These are phyloP conservation scores for Amiota communis DNA, from an alignment of 2,888 invertebrate species.

Conservation along the genomic window DNA sequence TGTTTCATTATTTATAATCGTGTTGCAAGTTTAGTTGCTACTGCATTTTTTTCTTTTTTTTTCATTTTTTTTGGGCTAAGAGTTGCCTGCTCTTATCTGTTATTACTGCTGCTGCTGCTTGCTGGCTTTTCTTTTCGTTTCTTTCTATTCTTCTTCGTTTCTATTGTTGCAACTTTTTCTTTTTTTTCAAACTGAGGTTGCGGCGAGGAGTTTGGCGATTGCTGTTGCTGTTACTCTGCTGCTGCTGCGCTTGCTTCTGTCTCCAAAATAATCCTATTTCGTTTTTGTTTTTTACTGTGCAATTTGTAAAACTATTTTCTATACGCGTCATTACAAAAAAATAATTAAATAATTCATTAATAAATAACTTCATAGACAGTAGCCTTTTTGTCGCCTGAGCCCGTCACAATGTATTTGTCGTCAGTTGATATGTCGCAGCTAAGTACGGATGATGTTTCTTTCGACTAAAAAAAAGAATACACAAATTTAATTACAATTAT, in stretches of 20 bases:
- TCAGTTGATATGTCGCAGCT: constrained; percentile 98
- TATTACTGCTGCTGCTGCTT: constrained; percentile 5
- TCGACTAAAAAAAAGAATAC: constrained; percentile 77
- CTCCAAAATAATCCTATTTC: constrained; percentile 30
- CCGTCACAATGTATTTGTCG: constrained; percentile 98
- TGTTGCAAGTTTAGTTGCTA: constrained; percentile 30
- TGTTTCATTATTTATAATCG: constrained; percentile 53
- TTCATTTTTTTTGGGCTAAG: background rate
- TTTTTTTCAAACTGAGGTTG: no score
- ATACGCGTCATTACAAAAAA: constrained; percentile 19
- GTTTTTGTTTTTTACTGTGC: constrained; percentile 37
- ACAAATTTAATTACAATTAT: background rate
- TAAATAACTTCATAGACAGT: constrained; percentile 97
- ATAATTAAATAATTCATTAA: constrained; percentile 70
- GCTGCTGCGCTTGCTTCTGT: constrained; percentile 33
- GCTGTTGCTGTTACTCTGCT: constrained; percentile 38
- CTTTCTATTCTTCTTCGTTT: background rate
- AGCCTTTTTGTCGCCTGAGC: constrained; percentile 98
- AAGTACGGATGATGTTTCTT: constrained; percentile 97
- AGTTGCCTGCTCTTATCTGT: constrained; percentile 22
- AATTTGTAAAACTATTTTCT: constrained; percentile 33
- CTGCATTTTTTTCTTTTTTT: background rate
- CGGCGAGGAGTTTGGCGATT: background rate
- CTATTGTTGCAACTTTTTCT: background rate
- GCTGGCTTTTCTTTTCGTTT: background rate